Evolutionary conservation across 92 coral and sea anemone species (phyloP).

Genomic region (Epizoanthus ramosus): DNA sequence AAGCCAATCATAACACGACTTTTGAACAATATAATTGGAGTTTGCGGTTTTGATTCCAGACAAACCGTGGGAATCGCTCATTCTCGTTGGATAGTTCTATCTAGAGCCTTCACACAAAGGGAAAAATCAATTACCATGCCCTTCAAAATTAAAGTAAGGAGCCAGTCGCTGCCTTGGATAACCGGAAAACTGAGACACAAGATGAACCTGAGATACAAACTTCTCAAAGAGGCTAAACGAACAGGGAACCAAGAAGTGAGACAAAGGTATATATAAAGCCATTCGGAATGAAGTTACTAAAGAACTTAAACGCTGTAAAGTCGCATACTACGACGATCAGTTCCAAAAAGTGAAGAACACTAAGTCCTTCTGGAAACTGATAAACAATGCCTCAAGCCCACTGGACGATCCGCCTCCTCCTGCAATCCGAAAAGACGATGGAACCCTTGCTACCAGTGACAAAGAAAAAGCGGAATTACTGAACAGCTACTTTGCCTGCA

Average conservation of each 20-base stretch:
- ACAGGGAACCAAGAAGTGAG: slow-evolving; percentile 30
- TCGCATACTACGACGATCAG: slow-evolving; percentile 38
- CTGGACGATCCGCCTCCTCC: slow-evolving; percentile 18
- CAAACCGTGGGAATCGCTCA: no score
- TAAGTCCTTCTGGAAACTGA: slow-evolving; percentile 53
- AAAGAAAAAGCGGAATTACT: slow-evolving; percentile 44
- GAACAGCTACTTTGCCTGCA: slow-evolving; percentile 48
- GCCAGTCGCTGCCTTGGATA: slow-evolving; percentile 62
- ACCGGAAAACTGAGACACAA: slow-evolving; percentile 60
- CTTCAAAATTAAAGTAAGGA: slow-evolving; percentile 58
- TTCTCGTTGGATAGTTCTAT: no score
- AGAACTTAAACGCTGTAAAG: slow-evolving; percentile 54
- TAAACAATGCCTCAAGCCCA: slow-evolving; percentile 43
- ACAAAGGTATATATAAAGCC: slow-evolving; percentile 38
- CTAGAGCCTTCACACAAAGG: no score
- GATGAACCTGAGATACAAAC: slow-evolving; percentile 60
- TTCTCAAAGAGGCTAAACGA: slow-evolving; percentile 38
- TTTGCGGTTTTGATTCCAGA: no score
- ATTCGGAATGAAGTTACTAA: slow-evolving; percentile 57
- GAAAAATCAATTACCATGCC: no score
- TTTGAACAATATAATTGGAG: no score
- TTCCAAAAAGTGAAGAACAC: slow-evolving; percentile 44
- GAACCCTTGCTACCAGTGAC: slow-evolving; percentile 49
- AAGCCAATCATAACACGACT: no score
- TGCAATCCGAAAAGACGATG: slow-evolving; percentile 45